Evolutionary conservation across 64 coral and sea anemone genomes (phyloP).

Genomic region (Platygyra sinensis): DNA sequence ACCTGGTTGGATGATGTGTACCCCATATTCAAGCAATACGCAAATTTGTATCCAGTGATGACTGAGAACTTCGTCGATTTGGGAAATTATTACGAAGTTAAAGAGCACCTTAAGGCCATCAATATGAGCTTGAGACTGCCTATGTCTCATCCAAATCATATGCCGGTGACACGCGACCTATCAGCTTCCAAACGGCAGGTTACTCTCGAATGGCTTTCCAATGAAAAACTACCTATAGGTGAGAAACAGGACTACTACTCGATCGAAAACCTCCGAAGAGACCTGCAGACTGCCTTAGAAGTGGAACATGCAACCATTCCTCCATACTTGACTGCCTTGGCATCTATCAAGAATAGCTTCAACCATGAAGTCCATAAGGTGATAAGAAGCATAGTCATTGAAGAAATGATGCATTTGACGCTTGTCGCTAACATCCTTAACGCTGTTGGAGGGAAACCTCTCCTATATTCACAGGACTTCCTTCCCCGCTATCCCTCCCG

Average conservation of each 20-base stretch:
- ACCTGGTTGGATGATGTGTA: slow-evolving; percentile 78
- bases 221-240: slow-evolving; percentile 35
- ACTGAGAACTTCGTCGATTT: slow-evolving; percentile 75
- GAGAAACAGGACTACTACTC: slow-evolving; percentile 56
- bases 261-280: slow-evolving; percentile 38
- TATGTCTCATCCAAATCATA: slow-evolving; percentile 74
- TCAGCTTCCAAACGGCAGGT: slow-evolving; percentile 62
- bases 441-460: slow-evolving; percentile 77
- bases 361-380: slow-evolving; percentile 50
- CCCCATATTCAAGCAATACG: slow-evolving; percentile 88
- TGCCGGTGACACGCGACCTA: slow-evolving; percentile 83
- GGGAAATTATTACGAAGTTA: slow-evolving; percentile 84
- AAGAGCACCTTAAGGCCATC: slow-evolving; percentile 13
- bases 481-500: slow-evolving; percentile 73
- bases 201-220: slow-evolving; percentile 72
- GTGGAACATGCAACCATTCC: slow-evolving; percentile 88
- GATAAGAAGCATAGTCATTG: slow-evolving; percentile 53
- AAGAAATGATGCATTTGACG: slow-evolving; percentile 88
- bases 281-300: slow-evolving; percentile 72
- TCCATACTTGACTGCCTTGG: slow-evolving; percentile 72
- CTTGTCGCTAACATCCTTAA: slow-evolving; percentile 85
- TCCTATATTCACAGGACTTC: slow-evolving; percentile 53
- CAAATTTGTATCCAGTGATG: slow-evolving; percentile 85
- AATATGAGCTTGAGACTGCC: slow-evolving; percentile 66
- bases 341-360: slow-evolving; percentile 70